Conservation (phyloP, 2,797 vertebrate genomes). For the Enteromius argenteus region DNA sequence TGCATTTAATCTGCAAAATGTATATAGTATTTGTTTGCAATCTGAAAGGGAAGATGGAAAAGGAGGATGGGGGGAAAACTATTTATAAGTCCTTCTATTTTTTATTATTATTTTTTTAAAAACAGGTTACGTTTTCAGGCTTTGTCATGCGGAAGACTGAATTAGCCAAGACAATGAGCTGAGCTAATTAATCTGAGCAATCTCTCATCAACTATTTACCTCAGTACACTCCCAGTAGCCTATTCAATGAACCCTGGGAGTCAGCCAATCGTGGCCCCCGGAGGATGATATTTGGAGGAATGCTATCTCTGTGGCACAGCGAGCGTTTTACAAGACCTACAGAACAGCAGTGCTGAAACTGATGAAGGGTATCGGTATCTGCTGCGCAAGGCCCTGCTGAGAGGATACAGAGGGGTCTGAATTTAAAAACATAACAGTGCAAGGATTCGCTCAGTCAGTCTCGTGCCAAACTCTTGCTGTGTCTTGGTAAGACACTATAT, state of each 20-base stretch:
- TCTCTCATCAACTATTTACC: conserved; percentile 55
- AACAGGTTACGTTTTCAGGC: conserved; percentile 41
- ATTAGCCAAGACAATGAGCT: conserved; percentile 57
- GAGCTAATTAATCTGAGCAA: conserved; percentile 58
- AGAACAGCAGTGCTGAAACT: conserved; percentile 55
- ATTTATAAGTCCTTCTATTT: conserved; percentile 17
- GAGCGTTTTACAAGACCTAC: conserved; percentile 55
- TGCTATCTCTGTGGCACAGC: conserved; percentile 51
- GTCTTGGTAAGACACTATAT: background rate
- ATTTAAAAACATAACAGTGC: conserved; percentile 44
- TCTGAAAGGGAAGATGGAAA: background rate
- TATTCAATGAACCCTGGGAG: conserved; percentile 47
- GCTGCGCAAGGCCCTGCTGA: conserved; percentile 32
- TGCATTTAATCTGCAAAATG: conserved; percentile 37
- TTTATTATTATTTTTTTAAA: conserved; percentile 1
- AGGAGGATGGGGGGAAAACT: background rate
- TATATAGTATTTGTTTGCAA: conserved; percentile 16
- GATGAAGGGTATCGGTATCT: conserved; percentile 58
- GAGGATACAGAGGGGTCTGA: conserved; percentile 11
- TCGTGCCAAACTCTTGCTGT: background rate
- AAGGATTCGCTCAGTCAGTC: conserved; percentile 23
- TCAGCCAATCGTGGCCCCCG: conserved; percentile 41
- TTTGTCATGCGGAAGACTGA: conserved; percentile 53
- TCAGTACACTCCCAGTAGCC: conserved; percentile 27
- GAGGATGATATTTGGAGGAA: conserved; percentile 47